Evolutionary conservation across 2,113 vertebrate genomes (phyloP).

Genomic region (Cryptomyrus ogoouensis): DNA sequence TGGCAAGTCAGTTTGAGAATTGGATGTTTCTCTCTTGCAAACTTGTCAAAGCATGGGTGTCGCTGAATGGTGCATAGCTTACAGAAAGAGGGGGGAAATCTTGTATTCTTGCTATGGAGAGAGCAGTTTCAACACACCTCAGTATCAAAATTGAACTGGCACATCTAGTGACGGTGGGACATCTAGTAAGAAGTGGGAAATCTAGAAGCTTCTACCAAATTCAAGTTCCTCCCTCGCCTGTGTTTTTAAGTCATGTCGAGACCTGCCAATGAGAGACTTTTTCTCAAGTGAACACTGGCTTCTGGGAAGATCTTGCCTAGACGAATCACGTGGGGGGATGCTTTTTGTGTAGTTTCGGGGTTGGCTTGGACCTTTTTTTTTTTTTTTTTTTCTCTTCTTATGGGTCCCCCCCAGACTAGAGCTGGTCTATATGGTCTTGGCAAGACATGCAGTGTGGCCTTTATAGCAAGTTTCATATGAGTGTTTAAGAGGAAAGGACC

Average conservation of each 20-base stretch:
- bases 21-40: slow-evolving; percentile 53
- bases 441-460: slow-evolving; percentile 98
- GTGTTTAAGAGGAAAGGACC: slow-evolving; percentile 82
- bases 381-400: slow-evolving; percentile 27
- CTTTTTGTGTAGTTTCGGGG: slow-evolving; percentile 52
- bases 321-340: slow-evolving; percentile 79
- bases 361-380: slow-evolving; percentile 40
- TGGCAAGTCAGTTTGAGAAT: slow-evolving; percentile 64
- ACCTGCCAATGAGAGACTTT: slow-evolving; percentile 98
- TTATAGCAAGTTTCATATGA: slow-evolving; percentile 83
- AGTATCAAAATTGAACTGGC: slow-evolving; percentile 91
- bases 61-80: slow-evolving; percentile 46
- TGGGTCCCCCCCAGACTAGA: slow-evolving; percentile 53
- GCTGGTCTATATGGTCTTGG: slow-evolving; percentile 92
- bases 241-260: slow-evolving; percentile 99
- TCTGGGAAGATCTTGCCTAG: slow-evolving; percentile 99
- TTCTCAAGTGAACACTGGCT: slow-evolving; percentile 94
- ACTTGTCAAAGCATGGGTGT: slow-evolving; percentile 55
- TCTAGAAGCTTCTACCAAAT: slow-evolving; percentile 47
- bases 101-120: slow-evolving; percentile 85
- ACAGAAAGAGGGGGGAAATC: slow-evolving; percentile 48
- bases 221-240: slow-evolving; percentile 96
- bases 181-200: slow-evolving; percentile 74
- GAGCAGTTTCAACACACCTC: slow-evolving; percentile 85
- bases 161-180: slow-evolving; percentile 75